Evolutionary conservation across 2,113 vertebrate species (phyloP).

Genomic region (Tichodroma muraria): DNA sequence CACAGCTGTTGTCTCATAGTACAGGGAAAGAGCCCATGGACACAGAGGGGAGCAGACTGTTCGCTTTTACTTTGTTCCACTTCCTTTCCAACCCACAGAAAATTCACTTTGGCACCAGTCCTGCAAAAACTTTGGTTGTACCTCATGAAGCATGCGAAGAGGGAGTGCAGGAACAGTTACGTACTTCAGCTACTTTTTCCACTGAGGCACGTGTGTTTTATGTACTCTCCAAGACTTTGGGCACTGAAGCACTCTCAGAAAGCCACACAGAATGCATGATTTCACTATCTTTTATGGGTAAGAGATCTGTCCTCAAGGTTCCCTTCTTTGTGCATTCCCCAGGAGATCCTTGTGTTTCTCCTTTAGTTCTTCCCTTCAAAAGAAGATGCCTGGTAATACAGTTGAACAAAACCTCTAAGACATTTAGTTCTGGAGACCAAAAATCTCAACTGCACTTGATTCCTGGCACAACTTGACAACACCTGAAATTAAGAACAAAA

Average conservation of each 20-base stretch:
- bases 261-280: not conserved
- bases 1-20: not conserved
- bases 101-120: conserved; percentile 3
- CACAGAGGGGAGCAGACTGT: not conserved
- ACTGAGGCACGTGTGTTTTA: not conserved
- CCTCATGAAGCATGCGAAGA: not conserved
- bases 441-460: not conserved
- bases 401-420: not conserved
- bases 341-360: not conserved
- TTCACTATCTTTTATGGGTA: not conserved
- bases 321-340: not conserved
- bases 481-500: conserved; percentile 28
- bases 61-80: not conserved
- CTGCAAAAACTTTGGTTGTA: not conserved
- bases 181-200: not conserved
- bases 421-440: not conserved
- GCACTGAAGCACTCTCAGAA: not conserved
- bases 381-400: conserved; percentile 8
- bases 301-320: not conserved
- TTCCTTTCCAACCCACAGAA: conserved; percentile 2
- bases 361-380: not conserved
- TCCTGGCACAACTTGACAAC: not conserved
- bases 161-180: not conserved
- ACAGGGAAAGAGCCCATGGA: not conserved
- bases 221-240: not conserved